phyloP scores from a whole-genome alignment of 1,140 invertebrate species.

The Ptiloglossa arizonensis region DNA sequence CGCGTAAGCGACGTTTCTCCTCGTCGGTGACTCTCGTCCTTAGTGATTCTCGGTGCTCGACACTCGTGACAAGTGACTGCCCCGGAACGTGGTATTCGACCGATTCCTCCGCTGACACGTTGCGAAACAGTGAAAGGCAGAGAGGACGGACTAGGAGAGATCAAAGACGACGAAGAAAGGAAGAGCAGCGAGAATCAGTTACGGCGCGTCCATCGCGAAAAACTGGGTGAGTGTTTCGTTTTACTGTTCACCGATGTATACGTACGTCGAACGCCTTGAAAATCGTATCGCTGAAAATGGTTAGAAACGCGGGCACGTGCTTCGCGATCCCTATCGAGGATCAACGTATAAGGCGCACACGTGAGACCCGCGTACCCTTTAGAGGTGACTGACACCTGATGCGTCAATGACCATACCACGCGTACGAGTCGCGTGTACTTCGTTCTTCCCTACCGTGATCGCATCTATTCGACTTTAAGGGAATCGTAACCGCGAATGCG shows the following conservation, averaged over 20 bases:
- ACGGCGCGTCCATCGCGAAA: slow-evolving; percentile 16
- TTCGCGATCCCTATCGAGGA: not conserved
- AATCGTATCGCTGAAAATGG: too few species aligned
- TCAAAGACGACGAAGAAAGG: slow-evolving; percentile 21
- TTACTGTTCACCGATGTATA: not conserved
- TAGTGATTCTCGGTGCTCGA: slow-evolving; percentile 23
- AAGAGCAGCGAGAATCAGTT: not conserved
- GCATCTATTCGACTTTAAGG: not conserved
- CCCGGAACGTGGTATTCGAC: slow-evolving; percentile 13
- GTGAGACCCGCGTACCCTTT: slow-evolving; percentile 45
- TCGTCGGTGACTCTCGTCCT: not conserved
- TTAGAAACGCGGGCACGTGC: not conserved
- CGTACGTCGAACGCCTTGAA: too few species aligned
- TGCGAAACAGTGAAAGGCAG: slow-evolving; percentile 65
- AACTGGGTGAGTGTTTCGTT: slow-evolving; percentile 40
- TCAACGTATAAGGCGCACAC: slow-evolving; percentile 26
- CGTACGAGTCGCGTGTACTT: slow-evolving; percentile 63
- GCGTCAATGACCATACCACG: slow-evolving; percentile 80
- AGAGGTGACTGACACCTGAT: slow-evolving; percentile 82
- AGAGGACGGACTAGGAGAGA: slow-evolving; percentile 21
- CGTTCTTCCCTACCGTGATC: not conserved
- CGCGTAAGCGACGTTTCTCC: slow-evolving; percentile 25
- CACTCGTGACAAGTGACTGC: slow-evolving; percentile 54
- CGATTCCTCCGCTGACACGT: slow-evolving; percentile 28
- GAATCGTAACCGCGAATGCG: not conserved